phyloP scores from a whole-genome alignment of 1,140 invertebrate genomes.

The Zaprionus davidi region DNA sequence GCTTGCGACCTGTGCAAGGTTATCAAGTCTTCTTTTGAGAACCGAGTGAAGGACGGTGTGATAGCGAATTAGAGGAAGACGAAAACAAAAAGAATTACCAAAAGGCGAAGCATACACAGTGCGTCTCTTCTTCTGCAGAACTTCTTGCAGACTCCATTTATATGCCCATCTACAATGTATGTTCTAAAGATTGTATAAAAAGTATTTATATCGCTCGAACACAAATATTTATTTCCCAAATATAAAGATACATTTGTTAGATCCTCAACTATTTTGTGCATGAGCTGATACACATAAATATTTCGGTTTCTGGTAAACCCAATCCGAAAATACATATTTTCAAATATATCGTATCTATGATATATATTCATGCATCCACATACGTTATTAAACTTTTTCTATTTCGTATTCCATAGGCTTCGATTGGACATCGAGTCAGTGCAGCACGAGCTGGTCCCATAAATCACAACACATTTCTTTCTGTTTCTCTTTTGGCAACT shows the following conservation, averaged over 20 bases:
- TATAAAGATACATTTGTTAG: background rate
- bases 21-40: background rate
- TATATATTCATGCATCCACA: constrained; percentile 6
- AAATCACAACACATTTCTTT: constrained; percentile 66
- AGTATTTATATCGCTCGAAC: background rate
- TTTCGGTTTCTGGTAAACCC: constrained; percentile 29
- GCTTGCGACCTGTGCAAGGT: background rate
- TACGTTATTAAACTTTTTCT: constrained; percentile 11
- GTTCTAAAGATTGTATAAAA: background rate
- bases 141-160: background rate
- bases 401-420: constrained; percentile 43
- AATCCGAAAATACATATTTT: constrained; percentile 35
- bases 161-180: background rate
- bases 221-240: background rate
- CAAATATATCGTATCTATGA: constrained; percentile 37
- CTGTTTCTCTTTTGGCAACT: constrained; percentile 63
- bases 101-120: background rate
- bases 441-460: constrained; percentile 31
- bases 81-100: background rate
- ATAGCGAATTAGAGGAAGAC: background rate
- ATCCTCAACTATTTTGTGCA: background rate
- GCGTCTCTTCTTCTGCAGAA: background rate
- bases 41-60: background rate
- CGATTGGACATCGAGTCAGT: constrained; percentile 43
- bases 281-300: constrained; percentile 24